Evolutionary conservation across 2,113 vertebrate genomes (phyloP), one percentile per base, ranked within the genome.

Genomic region (Gila orcuttii): DNA sequence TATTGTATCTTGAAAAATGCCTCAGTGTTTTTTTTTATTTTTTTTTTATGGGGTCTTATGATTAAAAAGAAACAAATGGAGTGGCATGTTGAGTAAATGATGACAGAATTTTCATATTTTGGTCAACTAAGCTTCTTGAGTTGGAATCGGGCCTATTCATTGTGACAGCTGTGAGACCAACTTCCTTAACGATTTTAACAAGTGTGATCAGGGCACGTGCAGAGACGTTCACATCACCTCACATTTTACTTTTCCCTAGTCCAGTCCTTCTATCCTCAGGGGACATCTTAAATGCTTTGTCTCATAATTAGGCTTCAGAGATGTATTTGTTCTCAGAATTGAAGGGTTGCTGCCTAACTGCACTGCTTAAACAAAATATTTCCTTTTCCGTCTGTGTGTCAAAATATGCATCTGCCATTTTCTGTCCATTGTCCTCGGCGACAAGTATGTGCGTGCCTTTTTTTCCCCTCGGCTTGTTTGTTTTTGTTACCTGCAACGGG

Each of bases 171-270:
- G 91, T 25, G 89, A 79, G 87, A 88, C 91, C 90, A 87, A 92
- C 90, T 92, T 93, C 79, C 88, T 88, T 86, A 93, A 90, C 89
- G 92, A 92, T 92, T 92, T 93, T 93, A 93, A 91, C 91, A 87
- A 92, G n/a, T 13, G 59, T 39, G 31, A 45, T 59, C 39, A 15
- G 33, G 78, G 36, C 79, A 66, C 74, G 28, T 23, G 75, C 59
- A 23, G 79, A 68, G 19, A 25, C 25, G 1, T 31, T 81, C 13
- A 4, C 13, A 69, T 82, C 45, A 69, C 62, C 79, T 82, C 42
- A 74, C 73, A 60, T 7, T 68, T 87, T 9, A 50, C 68, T 62
- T 52, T 59, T 59, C 23, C 36, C 36, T 47, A 45, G 52, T 60
- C 11, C 69, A 42, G 83, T 69, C 85, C 88, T 90, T 92, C 89